Base-by-base conservation (phyloP, 2,113 vertebrate genomes). In the Tringa solitaria region DNA sequence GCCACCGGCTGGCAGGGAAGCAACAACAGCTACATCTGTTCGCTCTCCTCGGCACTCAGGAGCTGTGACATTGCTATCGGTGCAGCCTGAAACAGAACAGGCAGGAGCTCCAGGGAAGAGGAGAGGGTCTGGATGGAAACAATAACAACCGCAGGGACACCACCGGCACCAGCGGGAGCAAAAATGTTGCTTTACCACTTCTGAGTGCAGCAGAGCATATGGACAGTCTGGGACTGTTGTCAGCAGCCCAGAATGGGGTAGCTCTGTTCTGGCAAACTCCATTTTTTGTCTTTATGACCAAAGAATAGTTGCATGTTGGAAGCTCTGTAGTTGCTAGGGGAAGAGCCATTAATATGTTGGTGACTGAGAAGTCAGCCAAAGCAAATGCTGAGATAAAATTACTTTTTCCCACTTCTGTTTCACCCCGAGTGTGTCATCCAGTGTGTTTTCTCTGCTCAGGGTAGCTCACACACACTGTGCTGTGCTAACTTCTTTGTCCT, bases 161-260 rank as follows among this genome's bases (percentile, higher is more conserved):
- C 92, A 87, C 61, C 41, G 8, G 95, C 74, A 94, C 86, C 97
- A 97, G 97, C 90, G 3, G 97, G 97, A 97, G 91, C 53, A 88
- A 87, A 98, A 97, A 95, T 91, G 97, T 89, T 96, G 95, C 93
- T 92, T 91, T 98, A 96, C 96, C 96, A 88, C 96, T 98, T 95
- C 73, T 92, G 91, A 97, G 95, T 74, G 95, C 92, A 54, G 68
- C 46, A 35, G 96, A 98, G 94, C 97, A 98, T 97, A 97, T 97
- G 97, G 97, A 80, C 95, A 97, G 95, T 92, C 96, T 30, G 77
- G 92, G 95, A 95, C 80, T 95, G 93, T 70, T 97, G 97, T 98
- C 96, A 96, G 95, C 96, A 93, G 77, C 97, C 96, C 97, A 95
- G 93, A 97, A 95, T 81, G 14, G 93, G 94, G 94, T 95, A 95